Base-by-base conservation (phyloP, 2,888 invertebrate species). In the Nezara viridula region DNA sequence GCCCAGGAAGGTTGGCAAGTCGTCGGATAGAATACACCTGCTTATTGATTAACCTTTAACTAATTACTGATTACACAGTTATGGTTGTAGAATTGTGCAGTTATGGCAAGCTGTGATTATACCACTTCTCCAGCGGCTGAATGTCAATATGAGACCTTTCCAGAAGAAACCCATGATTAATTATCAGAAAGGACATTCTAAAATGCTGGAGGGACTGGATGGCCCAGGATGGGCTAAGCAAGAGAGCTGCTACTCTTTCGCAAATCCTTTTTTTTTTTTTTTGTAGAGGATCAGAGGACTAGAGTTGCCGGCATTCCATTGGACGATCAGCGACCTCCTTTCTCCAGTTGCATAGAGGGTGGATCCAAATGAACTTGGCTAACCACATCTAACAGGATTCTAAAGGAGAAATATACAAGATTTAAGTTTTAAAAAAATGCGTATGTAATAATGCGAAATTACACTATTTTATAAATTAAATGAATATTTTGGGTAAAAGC, bases 141-240 rank as follows among this genome's bases (percentile, higher is more conserved):
- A 73, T 73, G 66, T 37, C 66, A 73, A 32, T 73, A 73, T 0
- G 66, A 73, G 66, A 73, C 66, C 66, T 73, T 73, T 73, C 19
- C 0, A 73, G 19, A 37, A 37, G 66, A 73, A 73, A 37, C 19
- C 66, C 66, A 19, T 73, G 32, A 73, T 73, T 73, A 73, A 73
- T 37, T 32, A 73, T 1, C 66, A 9, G 37, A 21, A 21, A 73
- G 66, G 66, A 73, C 32, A 66, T 37, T 37, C 19, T 7, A 7
- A 37, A 12, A 73, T 21, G 24, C 6, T 7, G 6, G 27, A 32
- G 21, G 66, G 12, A 55, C n/a, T n/a, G 6, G 66, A 32, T 32
- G 32, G 37, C 60, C 27, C 16, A 73, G 32, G 60, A 32, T 16
- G 27, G 60, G 14, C 27, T 16, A 32, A 37, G 37, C 19, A 32